These are phyloP conservation scores for Teleogryllus oceanicus DNA, from an alignment of 2,888 invertebrate genomes.

Conservation along the genomic window DNA sequence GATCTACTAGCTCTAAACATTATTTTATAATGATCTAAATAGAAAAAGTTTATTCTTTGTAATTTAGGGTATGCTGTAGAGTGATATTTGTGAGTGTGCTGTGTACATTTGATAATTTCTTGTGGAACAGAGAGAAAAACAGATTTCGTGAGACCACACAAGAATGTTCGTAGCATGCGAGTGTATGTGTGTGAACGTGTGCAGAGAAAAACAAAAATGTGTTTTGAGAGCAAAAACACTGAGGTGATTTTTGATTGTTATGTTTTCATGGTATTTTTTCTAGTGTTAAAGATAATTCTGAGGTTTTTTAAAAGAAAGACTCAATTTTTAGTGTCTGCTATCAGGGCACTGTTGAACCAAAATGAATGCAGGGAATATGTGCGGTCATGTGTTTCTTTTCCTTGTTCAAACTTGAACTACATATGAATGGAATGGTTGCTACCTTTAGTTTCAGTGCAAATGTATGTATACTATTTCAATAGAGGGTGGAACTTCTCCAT, in stretches of 20 bases:
- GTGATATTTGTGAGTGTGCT: background rate
- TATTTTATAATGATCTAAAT: background rate
- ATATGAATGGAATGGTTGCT: background rate
- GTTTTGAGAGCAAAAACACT: background rate
- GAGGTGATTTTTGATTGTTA: constrained; percentile 2
- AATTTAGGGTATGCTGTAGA: background rate
- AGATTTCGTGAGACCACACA: background rate
- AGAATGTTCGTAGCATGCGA: background rate
- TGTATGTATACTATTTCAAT: background rate
- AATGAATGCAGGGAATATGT: background rate
- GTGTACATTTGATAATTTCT: background rate
- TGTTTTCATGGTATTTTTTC: background rate
- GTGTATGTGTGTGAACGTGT: background rate
- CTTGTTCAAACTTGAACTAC: background rate
- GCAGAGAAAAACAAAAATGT: background rate
- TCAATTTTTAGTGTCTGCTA: background rate
- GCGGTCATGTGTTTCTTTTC: background rate
- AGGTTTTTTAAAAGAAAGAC: background rate
- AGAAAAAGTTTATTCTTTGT: constrained; percentile 1
- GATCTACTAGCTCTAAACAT: background rate
- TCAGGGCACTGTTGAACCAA: background rate
- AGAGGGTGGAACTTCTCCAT: background rate
- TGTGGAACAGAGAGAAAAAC: background rate
- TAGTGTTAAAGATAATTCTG: background rate
- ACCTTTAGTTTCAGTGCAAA: background rate